Percentiles rank a stretch among this genome's conserved stretches.
Evolutionary conservation across 2,113 vertebrate species (phyloP).

Genomic region (Hydrochoerus hydrochaeris): DNA sequence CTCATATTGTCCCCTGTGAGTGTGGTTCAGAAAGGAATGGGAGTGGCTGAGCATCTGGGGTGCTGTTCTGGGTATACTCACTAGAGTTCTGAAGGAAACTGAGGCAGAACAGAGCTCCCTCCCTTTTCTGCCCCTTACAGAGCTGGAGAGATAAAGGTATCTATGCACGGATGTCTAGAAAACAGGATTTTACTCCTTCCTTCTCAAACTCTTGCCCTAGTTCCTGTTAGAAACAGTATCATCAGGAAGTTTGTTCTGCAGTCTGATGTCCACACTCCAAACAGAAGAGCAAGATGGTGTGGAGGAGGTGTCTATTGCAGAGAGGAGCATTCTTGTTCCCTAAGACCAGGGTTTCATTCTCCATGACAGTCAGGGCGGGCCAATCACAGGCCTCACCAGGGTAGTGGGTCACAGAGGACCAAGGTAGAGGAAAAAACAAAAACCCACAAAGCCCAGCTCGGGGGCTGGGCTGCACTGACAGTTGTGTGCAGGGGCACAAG

Average conservation of each 20-base stretch:
- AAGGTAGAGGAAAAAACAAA: conserved; percentile 38
- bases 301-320: neutral
- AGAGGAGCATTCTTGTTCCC: neutral
- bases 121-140: neutral
- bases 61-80: neutral
- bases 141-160: neutral
- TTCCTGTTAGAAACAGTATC: neutral
- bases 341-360: conserved; percentile 45
- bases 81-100: neutral
- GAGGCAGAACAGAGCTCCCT: neutral
- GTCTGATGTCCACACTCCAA: neutral
- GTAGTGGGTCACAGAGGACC: conserved; percentile 71
- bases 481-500: neutral
- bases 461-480: conserved; percentile 76
- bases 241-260: neutral
- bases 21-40: neutral
- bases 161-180: neutral
- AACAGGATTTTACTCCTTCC: neutral
- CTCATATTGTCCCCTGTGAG: neutral
- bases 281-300: neutral
- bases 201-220: neutral
- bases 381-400: conserved; percentile 57
- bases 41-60: fast-evolving
- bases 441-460: neutral
- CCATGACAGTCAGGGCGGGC: conserved; percentile 41